Evolutionary conservation across 2,797 vertebrate genomes (phyloP).

Genomic region (Sardinella longiceps): DNA sequence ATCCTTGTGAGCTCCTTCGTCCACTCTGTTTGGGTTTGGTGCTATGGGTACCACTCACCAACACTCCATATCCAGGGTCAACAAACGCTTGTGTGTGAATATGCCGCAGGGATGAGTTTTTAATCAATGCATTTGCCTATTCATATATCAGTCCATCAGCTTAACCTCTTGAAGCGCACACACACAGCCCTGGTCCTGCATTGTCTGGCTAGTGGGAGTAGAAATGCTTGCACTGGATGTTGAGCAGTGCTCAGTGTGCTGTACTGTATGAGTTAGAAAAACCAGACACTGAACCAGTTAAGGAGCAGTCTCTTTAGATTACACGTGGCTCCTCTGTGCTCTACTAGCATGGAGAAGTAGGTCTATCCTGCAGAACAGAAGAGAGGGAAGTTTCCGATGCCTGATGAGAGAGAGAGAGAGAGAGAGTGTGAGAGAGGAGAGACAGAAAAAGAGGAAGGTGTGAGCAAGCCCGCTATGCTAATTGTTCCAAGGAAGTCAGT

Average conservation of each 20-base stretch:
- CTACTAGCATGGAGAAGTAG: background rate
- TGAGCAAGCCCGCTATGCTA: background rate
- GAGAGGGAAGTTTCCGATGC: background rate
- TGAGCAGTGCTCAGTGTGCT: background rate
- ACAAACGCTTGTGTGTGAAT: background rate
- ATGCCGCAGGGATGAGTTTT: background rate
- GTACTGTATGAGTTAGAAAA: background rate
- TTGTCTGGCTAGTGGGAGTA: background rate
- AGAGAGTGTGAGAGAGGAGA: too few relatives aligned
- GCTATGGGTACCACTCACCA: background rate
- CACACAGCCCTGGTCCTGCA: background rate
- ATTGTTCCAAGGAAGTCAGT: constrained; percentile 1
- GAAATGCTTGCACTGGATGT: background rate
- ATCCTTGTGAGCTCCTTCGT: background rate
- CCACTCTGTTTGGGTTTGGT: background rate
- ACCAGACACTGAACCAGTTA: background rate
- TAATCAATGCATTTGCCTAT: background rate
- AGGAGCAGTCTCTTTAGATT: too few relatives aligned
- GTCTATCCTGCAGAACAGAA: too few relatives aligned
- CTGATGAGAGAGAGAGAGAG: background rate
- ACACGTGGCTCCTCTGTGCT: background rate
- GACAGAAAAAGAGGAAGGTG: background rate
- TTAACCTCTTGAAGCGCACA: background rate
- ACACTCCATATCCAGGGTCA: background rate
- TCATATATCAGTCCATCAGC: background rate